phyloP scores from a whole-genome alignment of 2,113 vertebrate species.

The Tragelaphus buxtoni region DNA sequence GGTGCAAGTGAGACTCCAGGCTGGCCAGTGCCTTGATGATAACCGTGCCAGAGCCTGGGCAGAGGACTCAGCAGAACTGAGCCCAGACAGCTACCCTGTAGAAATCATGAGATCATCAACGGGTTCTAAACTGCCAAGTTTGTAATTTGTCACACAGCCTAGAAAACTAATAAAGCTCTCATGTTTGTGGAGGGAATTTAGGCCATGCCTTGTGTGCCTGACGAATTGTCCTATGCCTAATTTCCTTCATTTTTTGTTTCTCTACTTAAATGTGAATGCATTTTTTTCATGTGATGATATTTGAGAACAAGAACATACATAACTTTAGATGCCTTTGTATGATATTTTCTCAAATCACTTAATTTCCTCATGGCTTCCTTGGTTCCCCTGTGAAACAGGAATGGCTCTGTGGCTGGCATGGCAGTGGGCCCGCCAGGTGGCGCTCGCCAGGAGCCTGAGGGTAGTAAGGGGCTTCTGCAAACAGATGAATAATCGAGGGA shows the following conservation, averaged over 20 bases:
- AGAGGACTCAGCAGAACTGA: not conserved
- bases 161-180: not conserved
- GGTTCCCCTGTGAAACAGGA: not conserved
- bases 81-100: not conserved
- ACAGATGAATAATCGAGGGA: not conserved
- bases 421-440: not conserved
- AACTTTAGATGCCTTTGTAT: not conserved
- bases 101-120: not conserved
- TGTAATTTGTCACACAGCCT: not conserved
- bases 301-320: not conserved
- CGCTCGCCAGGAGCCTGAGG: not conserved
- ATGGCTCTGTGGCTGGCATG: not conserved
- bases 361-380: not conserved
- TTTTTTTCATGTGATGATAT: not conserved
- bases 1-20: not conserved
- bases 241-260: not conserved
- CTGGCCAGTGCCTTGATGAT: not conserved
- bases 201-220: not conserved
- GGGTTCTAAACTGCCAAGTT: not conserved
- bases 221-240: not conserved
- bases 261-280: not conserved
- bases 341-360: not conserved
- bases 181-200: not conserved
- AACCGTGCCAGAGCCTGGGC: not conserved
- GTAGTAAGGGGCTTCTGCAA: not conserved